Evolutionary conservation across 2,888 invertebrate genomes (phyloP).

Genomic region (Tuta absoluta): DNA sequence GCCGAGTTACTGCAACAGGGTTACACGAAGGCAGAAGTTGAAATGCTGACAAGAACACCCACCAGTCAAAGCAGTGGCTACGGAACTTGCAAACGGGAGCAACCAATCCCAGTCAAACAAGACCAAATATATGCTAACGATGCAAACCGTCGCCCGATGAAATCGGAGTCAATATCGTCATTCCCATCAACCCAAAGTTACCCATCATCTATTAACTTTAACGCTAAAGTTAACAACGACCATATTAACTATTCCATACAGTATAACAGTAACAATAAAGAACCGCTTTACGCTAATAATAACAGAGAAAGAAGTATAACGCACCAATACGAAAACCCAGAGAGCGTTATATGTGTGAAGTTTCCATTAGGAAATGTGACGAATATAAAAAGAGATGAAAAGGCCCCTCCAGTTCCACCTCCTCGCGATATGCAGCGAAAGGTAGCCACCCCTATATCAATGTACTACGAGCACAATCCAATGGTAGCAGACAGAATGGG

Average conservation of each 20-base stretch:
- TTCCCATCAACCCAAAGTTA: constrained; percentile 78
- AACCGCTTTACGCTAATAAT: constrained; percentile 66
- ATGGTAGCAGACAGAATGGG: constrained; percentile 58
- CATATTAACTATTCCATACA: constrained; percentile 77
- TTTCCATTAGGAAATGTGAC: constrained; percentile 77
- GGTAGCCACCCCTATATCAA: constrained; percentile 75
- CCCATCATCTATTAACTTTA: constrained; percentile 79
- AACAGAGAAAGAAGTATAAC: constrained; percentile 64
- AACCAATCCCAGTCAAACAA: constrained; percentile 65
- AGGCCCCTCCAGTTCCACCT: constrained; percentile 88
- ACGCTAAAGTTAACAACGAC: constrained; percentile 79
- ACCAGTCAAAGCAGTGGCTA: constrained; percentile 77
- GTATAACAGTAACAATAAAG: constrained; percentile 65
- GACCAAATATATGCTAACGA: constrained; percentile 62
- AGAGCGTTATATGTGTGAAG: constrained; percentile 74
- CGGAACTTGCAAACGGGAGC: constrained; percentile 73
- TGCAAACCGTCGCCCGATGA: constrained; percentile 60
- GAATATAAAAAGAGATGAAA: constrained; percentile 69
- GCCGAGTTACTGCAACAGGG: constrained; percentile 76
- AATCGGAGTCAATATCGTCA: constrained; percentile 77
- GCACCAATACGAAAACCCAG: constrained; percentile 65
- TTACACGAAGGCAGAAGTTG: constrained; percentile 77
- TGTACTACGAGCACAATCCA: constrained; percentile 74
- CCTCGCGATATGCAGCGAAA: constrained; percentile 87
- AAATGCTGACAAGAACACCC: constrained; percentile 77